phyloP scores from a whole-genome alignment of 2,888 invertebrate genomes.

The Drosophila neonasuta region DNA sequence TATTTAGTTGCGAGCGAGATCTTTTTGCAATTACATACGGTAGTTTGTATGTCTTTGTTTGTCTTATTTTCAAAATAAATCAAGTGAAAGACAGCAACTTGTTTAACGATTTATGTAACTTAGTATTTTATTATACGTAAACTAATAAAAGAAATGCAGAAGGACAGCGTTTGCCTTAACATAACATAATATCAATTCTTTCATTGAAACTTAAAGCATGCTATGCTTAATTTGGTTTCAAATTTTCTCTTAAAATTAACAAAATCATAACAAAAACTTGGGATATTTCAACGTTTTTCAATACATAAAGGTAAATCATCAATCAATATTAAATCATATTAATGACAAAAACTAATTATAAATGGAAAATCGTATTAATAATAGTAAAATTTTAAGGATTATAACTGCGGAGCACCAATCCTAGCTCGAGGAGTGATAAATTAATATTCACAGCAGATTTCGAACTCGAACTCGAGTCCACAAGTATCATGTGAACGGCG shows the following conservation, averaged over 20 bases:
- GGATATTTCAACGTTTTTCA: background rate
- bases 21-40: constrained; percentile 66
- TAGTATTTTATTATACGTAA: constrained; percentile 82
- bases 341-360: background rate
- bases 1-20: constrained; percentile 67
- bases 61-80: constrained; percentile 57
- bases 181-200: constrained; percentile 58
- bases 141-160: constrained; percentile 82
- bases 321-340: background rate
- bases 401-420: constrained; percentile 52
- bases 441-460: constrained; percentile 35
- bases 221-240: background rate
- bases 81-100: constrained; percentile 60
- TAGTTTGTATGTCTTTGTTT: constrained; percentile 74
- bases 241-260: background rate
- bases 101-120: constrained; percentile 77
- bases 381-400: constrained; percentile 9
- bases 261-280: background rate
- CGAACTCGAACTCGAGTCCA: constrained; percentile 62
- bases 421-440: constrained; percentile 35
- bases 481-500: constrained; percentile 67
- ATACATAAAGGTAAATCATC: background rate
- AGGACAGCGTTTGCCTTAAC: constrained; percentile 82
- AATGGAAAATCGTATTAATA: background rate
- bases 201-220: constrained; percentile 33